A percentile compares a stretch with the other conserved stretches of the same genome.
These are phyloP conservation scores for Athetis lepigone DNA, from an alignment of 2,888 invertebrate species.

Conservation along the genomic window DNA sequence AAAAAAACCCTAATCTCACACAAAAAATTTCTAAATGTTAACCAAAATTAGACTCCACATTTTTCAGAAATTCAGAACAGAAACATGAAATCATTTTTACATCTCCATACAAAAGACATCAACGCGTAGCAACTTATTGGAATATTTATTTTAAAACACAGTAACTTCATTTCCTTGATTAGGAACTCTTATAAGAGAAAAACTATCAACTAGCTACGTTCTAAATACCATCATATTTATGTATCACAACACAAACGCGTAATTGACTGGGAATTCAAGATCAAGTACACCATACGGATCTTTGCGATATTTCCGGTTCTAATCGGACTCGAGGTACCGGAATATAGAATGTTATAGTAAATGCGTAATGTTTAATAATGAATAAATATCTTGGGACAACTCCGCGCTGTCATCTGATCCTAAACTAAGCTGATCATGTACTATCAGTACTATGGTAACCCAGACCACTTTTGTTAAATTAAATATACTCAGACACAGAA, in stretches of 20 bases:
- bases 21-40: no score
- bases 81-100: neutral
- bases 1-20: no score
- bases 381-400: no score
- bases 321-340: neutral
- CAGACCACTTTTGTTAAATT: no score
- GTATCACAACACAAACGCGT: conserved; percentile 5
- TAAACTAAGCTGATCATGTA: no score
- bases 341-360: neutral
- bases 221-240: conserved; percentile 24
- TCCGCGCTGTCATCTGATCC: no score
- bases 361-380: no score
- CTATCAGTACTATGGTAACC: no score
- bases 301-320: conserved; percentile 3
- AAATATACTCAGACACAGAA: no score
- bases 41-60: no score
- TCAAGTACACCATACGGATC: conserved; percentile 38
- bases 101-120: conserved; percentile 56
- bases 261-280: conserved; percentile 25
- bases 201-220: conserved; percentile 21
- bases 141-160: neutral
- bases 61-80: no score
- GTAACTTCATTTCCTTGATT: neutral
- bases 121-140: conserved; percentile 31
- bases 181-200: neutral